Evolutionary conservation across 2,888 invertebrate genomes (phyloP).

Genomic region (Lapara coniferarum): DNA sequence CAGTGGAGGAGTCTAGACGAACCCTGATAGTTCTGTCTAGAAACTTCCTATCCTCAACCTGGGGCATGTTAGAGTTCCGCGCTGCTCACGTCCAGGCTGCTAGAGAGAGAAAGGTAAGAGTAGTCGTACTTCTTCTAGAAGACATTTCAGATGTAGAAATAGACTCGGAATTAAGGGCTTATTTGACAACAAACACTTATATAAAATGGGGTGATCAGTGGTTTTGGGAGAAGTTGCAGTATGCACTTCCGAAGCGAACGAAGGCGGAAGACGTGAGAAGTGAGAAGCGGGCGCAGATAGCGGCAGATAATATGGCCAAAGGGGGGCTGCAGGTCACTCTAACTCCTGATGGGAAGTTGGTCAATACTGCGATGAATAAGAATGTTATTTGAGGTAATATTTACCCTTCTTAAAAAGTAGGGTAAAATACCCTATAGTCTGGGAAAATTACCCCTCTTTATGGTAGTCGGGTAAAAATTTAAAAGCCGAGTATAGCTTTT

Average conservation of each 20-base stretch:
- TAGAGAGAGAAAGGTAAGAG: conserved; percentile 83
- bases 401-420: too few species aligned
- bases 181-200: conserved; percentile 90
- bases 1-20: conserved; percentile 87
- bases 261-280: conserved; percentile 9
- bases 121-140: conserved; percentile 88
- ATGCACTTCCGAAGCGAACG: conserved; percentile 82
- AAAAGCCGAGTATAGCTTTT: too few species aligned
- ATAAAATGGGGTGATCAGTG: conserved; percentile 91
- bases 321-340: neutral
- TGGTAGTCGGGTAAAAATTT: too few species aligned
- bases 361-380: neutral
- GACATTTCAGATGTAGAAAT: conserved; percentile 78
- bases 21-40: conserved; percentile 45
- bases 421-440: too few species aligned
- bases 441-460: too few species aligned
- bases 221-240: conserved; percentile 90
- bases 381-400: too few species aligned
- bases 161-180: conserved; percentile 72
- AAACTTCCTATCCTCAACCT: conserved; percentile 68
- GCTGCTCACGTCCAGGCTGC: conserved; percentile 77
- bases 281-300: conserved; percentile 6
- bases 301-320: neutral
- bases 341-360: neutral
- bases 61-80: conserved; percentile 85